Conservation (phyloP, 2,797 vertebrate species). For the Menidia menidia region DNA sequence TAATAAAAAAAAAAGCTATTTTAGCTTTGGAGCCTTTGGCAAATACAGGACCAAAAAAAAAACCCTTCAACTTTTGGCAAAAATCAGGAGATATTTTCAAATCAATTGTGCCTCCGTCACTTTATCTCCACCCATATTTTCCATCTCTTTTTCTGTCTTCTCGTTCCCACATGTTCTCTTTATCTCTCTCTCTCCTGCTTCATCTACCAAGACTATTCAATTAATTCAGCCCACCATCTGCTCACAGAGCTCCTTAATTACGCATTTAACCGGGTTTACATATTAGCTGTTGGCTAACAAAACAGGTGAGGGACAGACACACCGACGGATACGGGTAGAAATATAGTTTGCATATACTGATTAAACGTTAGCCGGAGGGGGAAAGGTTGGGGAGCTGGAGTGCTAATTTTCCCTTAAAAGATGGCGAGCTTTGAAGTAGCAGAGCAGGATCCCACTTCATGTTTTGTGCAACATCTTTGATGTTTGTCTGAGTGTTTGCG, state of each 20-base stretch:
- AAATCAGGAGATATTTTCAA: constrained; percentile 46
- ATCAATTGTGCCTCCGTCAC: constrained; percentile 43
- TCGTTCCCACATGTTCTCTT: constrained; percentile 34
- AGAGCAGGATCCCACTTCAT: constrained; percentile 55
- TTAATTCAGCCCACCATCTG: constrained; percentile 76
- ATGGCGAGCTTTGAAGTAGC: constrained; percentile 78
- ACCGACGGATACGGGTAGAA: constrained; percentile 18
- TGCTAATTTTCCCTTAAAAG: constrained; percentile 78
- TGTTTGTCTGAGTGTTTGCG: constrained; percentile 48
- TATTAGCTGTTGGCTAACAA: constrained; percentile 61
- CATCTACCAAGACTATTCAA: constrained; percentile 64
- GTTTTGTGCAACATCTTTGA: constrained; percentile 77
- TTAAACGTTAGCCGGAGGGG: constrained; percentile 66
- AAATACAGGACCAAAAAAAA: constrained; percentile 36
- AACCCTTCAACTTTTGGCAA: constrained; percentile 35
- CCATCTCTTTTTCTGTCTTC: constrained; percentile 36
- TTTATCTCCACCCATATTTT: constrained; percentile 38
- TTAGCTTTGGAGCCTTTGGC: constrained; percentile 28
- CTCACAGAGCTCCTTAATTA: constrained; percentile 76
- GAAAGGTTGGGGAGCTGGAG: constrained; percentile 55
- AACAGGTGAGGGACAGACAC: constrained; percentile 51
- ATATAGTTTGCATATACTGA: constrained; percentile 63
- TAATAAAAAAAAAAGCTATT: constrained; percentile 32
- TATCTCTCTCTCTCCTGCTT: constrained; percentile 39
- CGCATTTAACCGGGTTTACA: constrained; percentile 77